phyloP scores from a whole-genome alignment of 2,113 vertebrate genomes.

The Steatornis caripensis region DNA sequence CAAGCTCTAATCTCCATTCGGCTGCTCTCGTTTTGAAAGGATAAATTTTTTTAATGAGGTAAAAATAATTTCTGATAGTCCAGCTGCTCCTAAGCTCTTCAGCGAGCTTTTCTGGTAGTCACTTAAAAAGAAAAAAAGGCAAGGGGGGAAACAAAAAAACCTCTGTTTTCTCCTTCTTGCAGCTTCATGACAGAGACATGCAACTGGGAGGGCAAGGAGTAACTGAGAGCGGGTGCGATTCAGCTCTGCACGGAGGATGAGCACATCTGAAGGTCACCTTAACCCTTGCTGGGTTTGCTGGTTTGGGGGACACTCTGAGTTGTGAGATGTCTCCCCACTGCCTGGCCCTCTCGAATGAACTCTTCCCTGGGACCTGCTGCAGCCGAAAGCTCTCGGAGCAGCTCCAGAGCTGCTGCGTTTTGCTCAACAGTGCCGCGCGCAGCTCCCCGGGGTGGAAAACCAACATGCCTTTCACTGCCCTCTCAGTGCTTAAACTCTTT shows the following conservation, averaged over 20 bases:
- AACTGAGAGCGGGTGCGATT: rapidly evolving
- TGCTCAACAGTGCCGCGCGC: not conserved
- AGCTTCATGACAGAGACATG: not conserved
- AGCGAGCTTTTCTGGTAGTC: not conserved
- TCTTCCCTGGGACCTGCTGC: not conserved
- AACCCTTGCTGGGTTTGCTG: not conserved
- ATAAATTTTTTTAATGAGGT: not conserved
- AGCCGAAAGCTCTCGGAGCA: not conserved
- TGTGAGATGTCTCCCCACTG: not conserved
- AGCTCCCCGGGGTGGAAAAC: not conserved
- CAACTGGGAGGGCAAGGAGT: rapidly evolving
- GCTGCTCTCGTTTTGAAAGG: not conserved
- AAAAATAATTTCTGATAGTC: conserved; percentile 1
- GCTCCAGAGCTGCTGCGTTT: not conserved
- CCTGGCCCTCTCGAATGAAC: rapidly evolving
- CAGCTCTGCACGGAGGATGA: not conserved
- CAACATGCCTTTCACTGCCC: not conserved
- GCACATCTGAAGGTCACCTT: not conserved
- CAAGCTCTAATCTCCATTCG: not conserved
- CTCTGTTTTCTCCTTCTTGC: not conserved
- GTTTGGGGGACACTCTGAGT: not conserved
- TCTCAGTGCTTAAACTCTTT: not conserved
- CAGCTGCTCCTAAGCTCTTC: not conserved
- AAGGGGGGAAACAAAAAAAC: not conserved
- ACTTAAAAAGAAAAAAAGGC: not conserved